Conservation (phyloP, 2,888 invertebrate genomes). For the Miltochrista miniata region DNA sequence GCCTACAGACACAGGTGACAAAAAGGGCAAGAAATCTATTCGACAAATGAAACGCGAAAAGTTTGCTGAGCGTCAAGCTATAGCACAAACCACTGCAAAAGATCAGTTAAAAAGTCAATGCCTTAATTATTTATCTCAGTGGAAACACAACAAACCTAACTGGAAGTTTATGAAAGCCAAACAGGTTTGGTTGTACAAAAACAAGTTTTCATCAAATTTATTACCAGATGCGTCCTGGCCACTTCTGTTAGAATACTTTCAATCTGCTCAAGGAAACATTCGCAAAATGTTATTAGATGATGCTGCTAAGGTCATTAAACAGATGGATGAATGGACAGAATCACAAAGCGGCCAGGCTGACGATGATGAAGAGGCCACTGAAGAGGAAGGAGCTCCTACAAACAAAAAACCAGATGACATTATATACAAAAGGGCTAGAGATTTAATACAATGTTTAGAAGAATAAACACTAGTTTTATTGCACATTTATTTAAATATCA, state of each 20-base stretch:
- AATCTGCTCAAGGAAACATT: slow-evolving; percentile 87
- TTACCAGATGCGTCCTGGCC: slow-evolving; percentile 86
- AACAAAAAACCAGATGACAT: slow-evolving; percentile 64
- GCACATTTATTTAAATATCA: slow-evolving; percentile 53
- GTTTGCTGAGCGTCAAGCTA: slow-evolving; percentile 80
- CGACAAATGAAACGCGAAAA: slow-evolving; percentile 87
- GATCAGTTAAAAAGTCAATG: slow-evolving; percentile 84
- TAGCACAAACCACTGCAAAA: slow-evolving; percentile 78
- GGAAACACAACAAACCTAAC: slow-evolving; percentile 87
- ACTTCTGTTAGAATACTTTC: slow-evolving; percentile 87
- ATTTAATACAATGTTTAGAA: slow-evolving; percentile 86
- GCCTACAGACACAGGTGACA: slow-evolving; percentile 53
- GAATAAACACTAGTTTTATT: slow-evolving; percentile 60
- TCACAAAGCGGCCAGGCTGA: slow-evolving; percentile 44
- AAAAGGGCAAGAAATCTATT: slow-evolving; percentile 83
- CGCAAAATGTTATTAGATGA: slow-evolving; percentile 84
- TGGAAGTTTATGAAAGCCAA: slow-evolving; percentile 93
- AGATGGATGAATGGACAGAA: slow-evolving; percentile 82
- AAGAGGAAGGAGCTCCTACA: slow-evolving; percentile 40
- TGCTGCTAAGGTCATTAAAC: slow-evolving; percentile 86
- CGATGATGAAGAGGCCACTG: slow-evolving; percentile 40
- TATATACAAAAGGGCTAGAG: slow-evolving; percentile 85
- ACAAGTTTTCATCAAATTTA: slow-evolving; percentile 85
- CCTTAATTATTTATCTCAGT: slow-evolving; percentile 87
- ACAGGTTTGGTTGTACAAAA: slow-evolving; percentile 90